Conservation (phyloP, 2,888 invertebrate species). For the Piscicola geometra region DNA sequence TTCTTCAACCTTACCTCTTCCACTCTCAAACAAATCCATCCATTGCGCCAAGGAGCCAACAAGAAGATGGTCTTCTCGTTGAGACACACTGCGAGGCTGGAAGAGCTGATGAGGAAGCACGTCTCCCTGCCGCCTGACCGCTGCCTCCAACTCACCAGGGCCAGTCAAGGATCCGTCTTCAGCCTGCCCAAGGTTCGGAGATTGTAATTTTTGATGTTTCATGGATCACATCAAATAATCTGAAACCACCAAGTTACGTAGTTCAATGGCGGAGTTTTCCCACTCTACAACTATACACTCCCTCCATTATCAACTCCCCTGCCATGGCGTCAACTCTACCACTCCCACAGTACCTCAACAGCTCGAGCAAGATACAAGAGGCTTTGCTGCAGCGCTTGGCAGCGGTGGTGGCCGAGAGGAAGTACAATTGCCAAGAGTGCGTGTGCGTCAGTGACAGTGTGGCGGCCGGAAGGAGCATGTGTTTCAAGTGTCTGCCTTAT, state of each 20-base stretch:
- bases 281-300: too few relatives aligned
- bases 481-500: not conserved
- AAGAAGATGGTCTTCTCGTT: not conserved
- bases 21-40: too few relatives aligned
- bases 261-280: too few relatives aligned
- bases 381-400: not conserved
- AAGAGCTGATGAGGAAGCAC: not conserved
- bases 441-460: slow-evolving; percentile 1
- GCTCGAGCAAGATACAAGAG: not conserved
- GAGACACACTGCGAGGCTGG: not conserved
- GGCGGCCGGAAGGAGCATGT: slow-evolving; percentile 7
- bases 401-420: not conserved
- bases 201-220: too few relatives aligned
- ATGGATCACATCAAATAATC: too few relatives aligned
- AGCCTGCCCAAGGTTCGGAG: not conserved
- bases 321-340: too few relatives aligned
- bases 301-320: too few relatives aligned
- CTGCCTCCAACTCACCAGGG: not conserved
- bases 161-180: not conserved
- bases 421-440: not conserved
- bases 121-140: not conserved
- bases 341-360: not conserved
- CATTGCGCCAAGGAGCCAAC: too few relatives aligned
- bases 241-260: too few relatives aligned
- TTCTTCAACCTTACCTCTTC: too few relatives aligned